Evolutionary conservation across 23 tunicate species (phyloP).

Genomic region (Botrylloides violaceus): DNA sequence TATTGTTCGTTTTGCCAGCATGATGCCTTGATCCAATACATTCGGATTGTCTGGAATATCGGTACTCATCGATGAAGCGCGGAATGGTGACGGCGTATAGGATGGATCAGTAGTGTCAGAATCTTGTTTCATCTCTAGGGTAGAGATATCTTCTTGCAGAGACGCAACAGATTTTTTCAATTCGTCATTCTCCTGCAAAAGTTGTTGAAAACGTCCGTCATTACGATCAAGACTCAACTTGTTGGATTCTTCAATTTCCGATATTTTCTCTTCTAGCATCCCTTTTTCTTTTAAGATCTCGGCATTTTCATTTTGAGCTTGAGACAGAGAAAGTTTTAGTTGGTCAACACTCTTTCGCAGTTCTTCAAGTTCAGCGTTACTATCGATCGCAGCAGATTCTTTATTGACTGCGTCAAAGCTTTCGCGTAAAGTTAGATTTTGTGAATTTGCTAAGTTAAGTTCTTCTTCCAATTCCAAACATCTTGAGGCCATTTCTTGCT

Average conservation of each 20-base stretch:
- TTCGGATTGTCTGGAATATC: not conserved
- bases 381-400: not conserved
- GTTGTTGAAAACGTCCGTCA: not conserved
- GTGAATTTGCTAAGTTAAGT: not conserved
- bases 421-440: not conserved
- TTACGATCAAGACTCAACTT: not conserved
- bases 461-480: slow-evolving; percentile 32
- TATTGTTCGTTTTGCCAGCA: slow-evolving; percentile 9
- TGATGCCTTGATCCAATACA: not conserved
- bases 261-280: not conserved
- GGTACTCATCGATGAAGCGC: not conserved
- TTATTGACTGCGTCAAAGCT: not conserved
- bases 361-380: not conserved
- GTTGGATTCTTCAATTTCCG: not conserved
- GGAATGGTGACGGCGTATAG: not conserved
- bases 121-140: not conserved
- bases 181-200: not conserved
- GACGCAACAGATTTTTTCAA: not conserved
- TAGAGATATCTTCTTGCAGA: not conserved
- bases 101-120: not conserved
- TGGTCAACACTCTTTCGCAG: not conserved
- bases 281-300: not conserved
- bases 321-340: not conserved
- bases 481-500: slow-evolving; percentile 32
- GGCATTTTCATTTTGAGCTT: not conserved